Evolutionary conservation across 2,888 invertebrate species (phyloP).

Genomic region (Drosophila kanekoi): DNA sequence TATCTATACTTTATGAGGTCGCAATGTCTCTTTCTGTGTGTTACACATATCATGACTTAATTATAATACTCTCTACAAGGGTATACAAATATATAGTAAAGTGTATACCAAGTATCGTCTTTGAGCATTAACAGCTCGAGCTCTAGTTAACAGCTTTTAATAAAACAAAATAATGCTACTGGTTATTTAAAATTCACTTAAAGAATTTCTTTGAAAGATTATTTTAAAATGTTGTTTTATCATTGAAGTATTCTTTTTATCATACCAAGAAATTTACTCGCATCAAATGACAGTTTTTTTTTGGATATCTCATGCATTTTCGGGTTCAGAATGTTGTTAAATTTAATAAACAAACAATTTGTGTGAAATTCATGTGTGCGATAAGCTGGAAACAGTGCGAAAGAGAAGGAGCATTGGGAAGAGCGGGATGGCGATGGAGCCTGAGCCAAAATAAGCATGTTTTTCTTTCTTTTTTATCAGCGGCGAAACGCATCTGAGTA

Average conservation of each 20-base stretch:
- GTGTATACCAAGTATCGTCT: no score
- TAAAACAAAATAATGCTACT: no score
- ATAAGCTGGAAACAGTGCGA: slow-evolving; percentile 2
- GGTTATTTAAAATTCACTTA: no score
- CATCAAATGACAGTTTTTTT: not conserved
- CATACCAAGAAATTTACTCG: no score
- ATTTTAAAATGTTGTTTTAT: not conserved
- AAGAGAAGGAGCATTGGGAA: not conserved
- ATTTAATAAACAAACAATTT: slow-evolving; percentile 22
- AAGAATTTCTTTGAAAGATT: no score
- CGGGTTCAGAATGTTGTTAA: not conserved
- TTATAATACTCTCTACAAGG: no score
- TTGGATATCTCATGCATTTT: not conserved
- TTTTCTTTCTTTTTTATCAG: slow-evolving; percentile 25
- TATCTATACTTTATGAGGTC: no score
- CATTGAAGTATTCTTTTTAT: not conserved
- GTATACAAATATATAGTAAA: no score
- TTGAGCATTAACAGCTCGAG: no score
- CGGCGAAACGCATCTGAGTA: slow-evolving; percentile 16
- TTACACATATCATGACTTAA: no score
- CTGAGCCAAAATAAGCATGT: not conserved
- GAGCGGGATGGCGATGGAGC: not conserved
- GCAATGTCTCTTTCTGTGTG: no score
- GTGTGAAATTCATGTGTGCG: slow-evolving; percentile 4
- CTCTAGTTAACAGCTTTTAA: no score